Conservation (phyloP, 2,113 vertebrate species). For the Hippocampus abdominalis region DNA sequence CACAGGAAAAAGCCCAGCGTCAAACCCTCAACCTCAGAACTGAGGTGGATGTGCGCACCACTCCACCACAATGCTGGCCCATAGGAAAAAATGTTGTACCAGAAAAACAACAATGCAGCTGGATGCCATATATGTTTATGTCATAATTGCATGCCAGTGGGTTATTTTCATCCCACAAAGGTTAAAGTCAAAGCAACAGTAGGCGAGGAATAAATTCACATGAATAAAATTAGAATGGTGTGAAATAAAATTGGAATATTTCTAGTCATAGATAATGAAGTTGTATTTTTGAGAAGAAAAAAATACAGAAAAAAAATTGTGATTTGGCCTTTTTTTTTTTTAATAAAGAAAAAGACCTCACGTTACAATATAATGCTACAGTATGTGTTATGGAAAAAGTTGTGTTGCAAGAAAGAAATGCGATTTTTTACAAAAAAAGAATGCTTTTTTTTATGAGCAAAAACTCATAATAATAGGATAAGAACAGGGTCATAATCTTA, state of each 20-base stretch:
- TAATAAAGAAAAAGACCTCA: too few relatives aligned
- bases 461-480: too few relatives aligned
- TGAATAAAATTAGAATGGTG: background rate
- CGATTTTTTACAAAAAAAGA: background rate
- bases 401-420: background rate
- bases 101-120: constrained; percentile 3
- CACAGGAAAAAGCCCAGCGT: background rate
- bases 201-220: background rate
- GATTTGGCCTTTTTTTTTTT: too few relatives aligned
- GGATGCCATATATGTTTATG: background rate
- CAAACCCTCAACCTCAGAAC: background rate
- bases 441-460: too few relatives aligned
- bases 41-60: background rate
- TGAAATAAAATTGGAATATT: background rate
- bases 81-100: background rate
- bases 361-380: too few relatives aligned
- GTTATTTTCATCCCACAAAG: background rate
- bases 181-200: background rate
- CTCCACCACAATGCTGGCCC: background rate
- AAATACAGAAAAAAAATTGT: too few relatives aligned
- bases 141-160: background rate
- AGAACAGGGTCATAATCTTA: too few relatives aligned
- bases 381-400: background rate
- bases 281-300: too few relatives aligned
- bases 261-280: too few relatives aligned